Percentiles rank a stretch among this genome's conserved stretches.
Evolutionary conservation across 2,113 vertebrate genomes (phyloP).

Genomic region (Philantomba maxwellii): DNA sequence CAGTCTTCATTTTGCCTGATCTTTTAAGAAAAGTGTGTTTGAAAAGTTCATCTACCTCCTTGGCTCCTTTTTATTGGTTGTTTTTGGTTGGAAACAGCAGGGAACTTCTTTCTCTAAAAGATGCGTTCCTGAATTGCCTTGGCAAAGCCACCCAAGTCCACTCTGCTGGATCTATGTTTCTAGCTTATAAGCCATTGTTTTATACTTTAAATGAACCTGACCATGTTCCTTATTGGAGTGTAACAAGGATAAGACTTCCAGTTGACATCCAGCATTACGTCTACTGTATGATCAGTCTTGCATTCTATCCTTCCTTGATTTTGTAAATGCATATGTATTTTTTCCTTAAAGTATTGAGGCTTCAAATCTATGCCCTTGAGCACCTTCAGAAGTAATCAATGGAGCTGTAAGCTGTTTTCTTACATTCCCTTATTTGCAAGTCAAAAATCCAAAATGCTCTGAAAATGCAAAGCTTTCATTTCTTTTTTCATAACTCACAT

Average conservation of each 20-base stretch:
- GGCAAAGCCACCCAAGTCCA: neutral
- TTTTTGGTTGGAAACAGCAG: neutral
- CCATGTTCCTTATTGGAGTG: neutral
- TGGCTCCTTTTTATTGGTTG: neutral
- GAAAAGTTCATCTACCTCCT: neutral
- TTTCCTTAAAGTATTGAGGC: neutral
- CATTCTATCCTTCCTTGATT: neutral
- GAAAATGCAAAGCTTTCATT: neutral
- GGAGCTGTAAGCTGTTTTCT: neutral
- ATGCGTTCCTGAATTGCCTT: neutral
- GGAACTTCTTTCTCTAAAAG: neutral
- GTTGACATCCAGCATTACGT: neutral
- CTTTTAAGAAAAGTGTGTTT: neutral
- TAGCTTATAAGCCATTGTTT: neutral
- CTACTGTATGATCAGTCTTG: accelerated
- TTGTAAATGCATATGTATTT: neutral
- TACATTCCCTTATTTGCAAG: neutral
- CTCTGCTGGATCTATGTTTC: neutral
- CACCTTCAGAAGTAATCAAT: neutral
- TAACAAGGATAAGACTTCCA: neutral
- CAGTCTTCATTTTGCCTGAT: neutral
- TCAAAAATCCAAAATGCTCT: neutral
- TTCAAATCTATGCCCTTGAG: neutral
- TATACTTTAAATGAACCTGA: neutral
- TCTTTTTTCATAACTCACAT: neutral